phyloP scores from a whole-genome alignment of 2,113 vertebrate genomes.

The Meriones unguiculatus region DNA sequence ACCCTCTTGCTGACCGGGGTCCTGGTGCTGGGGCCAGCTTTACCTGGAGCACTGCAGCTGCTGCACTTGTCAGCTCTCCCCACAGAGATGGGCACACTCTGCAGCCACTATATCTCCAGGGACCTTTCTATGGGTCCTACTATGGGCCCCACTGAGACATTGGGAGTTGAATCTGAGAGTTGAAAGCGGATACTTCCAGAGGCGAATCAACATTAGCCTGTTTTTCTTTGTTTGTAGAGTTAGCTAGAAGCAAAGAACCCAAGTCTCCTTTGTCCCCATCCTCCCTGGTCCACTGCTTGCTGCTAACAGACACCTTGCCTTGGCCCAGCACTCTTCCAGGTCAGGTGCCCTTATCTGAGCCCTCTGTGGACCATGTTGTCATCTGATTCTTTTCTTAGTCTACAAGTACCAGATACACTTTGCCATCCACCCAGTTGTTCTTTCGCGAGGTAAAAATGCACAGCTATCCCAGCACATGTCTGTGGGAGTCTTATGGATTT shows the following conservation, averaged over 20 bases:
- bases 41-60: neutral
- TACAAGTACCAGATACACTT: neutral
- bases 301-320: no score
- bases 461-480: rapidly evolving
- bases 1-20: neutral
- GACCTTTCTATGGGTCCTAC: rapidly evolving
- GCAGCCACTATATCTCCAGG: neutral
- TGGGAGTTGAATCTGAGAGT: neutral
- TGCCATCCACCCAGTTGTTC: neutral
- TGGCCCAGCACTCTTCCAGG: neutral
- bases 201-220: no score
- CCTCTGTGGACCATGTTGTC: no score
- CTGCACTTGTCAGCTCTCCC: neutral
- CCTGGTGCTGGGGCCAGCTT: neutral
- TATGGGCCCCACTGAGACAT: no score
- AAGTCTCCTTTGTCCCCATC: no score
- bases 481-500: rapidly evolving
- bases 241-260: neutral
- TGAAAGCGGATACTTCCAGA: neutral
- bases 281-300: rapidly evolving
- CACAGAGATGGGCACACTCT: neutral
- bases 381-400: neutral
- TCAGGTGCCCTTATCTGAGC: rapidly evolving
- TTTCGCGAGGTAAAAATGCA: neutral
- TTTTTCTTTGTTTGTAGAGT: neutral